Evolutionary conservation across 2,113 vertebrate species (phyloP), one percentile per base, ranked within the genome.

Genomic region (Acanthochromis polyacanthus): DNA sequence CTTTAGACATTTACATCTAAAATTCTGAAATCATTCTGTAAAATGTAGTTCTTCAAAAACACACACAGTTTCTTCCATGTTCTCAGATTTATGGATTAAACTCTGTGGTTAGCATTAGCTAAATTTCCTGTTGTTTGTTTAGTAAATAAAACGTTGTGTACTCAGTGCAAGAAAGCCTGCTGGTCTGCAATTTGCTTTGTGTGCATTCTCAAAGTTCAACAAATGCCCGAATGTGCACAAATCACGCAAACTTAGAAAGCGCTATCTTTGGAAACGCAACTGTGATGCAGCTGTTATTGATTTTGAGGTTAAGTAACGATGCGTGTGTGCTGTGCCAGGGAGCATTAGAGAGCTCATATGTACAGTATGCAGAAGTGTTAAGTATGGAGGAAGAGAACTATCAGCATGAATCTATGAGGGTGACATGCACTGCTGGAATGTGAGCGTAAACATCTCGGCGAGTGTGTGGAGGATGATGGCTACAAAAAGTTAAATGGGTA

Each of bases 371-470:
- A 55, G 16, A 60, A 63, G 53, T 65, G 40, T 78, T 32, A 7
- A 55, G 36, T 16, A 20, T 83, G 58, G 32, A 75, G 68, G 78
- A 48, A 28, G 56, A 81, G 43, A 12, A 57, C 66, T 55, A 45
- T 67, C 17, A 30, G 57, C 55, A 70, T 56, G 50, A 71, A 43
- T 83, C 32, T 65, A 25, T 78, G 83, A 43, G 66, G 61, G 15
- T 46, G 64, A 80, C 74, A 82, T 23, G n/a, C 30, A 56, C 7
- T 30, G 23, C 51, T 71, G 68, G 70, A 85, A 89, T 88, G 81
- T 78, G 73, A 76, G 69, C 57, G 78, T 88, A 89, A 87, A 91
- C 84, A 90, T 85, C 62, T 30, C 51, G 48, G 65, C 71, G 74
- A 77, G 67, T 66, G 66, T 63, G 65, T 66, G 36, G 75, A 78